phyloP scores from a whole-genome alignment of 2,888 invertebrate genomes.

The Amaurobius ferox region DNA sequence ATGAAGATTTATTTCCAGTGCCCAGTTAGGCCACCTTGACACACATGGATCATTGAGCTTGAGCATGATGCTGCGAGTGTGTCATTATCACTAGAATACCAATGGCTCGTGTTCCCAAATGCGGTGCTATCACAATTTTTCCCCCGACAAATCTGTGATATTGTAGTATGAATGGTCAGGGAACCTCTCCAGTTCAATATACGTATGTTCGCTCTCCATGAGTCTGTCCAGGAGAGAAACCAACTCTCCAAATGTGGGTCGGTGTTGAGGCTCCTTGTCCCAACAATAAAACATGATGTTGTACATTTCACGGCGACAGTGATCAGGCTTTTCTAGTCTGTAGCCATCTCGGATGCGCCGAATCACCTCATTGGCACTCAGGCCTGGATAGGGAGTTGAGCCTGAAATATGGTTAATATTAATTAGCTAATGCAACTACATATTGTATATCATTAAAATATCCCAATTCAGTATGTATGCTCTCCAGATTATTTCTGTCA shows the following conservation, averaged over 20 bases:
- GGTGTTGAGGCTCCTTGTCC: conserved; percentile 88
- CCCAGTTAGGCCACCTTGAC: no score
- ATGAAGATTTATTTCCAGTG: no score
- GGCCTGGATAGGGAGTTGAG: conserved; percentile 96
- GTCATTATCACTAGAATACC: no score
- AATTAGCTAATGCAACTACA: no score
- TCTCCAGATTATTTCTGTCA: no score
- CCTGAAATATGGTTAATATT: conserved; percentile 79
- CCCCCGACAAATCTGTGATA: conserved; percentile 74
- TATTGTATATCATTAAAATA: no score
- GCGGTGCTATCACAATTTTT: conserved; percentile 73
- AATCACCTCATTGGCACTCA: conserved; percentile 94
- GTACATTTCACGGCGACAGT: conserved; percentile 91
- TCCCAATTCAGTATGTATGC: no score
- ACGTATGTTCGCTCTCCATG: conserved; percentile 92
- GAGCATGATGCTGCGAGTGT: no score
- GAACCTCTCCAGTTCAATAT: conserved; percentile 93
- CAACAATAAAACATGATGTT: conserved; percentile 98
- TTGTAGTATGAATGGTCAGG: conserved; percentile 91
- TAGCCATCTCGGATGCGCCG: conserved; percentile 91
- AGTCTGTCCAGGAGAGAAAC: conserved; percentile 88
- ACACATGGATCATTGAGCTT: no score
- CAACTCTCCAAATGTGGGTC: conserved; percentile 91
- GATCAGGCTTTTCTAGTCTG: conserved; percentile 93
- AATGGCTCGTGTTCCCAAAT: no score